Evolutionary conservation across 2,888 invertebrate genomes (phyloP).

Genomic region (Choristoneura rosaceana): DNA sequence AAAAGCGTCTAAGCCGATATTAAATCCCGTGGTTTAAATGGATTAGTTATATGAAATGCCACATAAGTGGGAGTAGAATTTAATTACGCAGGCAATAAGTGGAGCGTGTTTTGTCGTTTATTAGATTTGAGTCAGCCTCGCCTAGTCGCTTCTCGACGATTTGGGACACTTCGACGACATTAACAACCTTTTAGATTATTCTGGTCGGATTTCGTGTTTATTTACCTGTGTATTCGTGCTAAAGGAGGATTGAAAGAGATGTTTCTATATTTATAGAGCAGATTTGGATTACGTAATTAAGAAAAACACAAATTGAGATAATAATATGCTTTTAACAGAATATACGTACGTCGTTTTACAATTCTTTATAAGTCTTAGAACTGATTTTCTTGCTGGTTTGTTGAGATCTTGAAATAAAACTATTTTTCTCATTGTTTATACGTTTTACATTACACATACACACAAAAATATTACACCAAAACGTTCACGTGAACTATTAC

Average conservation of each 20-base stretch:
- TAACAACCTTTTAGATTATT: not conserved
- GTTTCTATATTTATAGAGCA: too few species aligned
- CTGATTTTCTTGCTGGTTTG: too few species aligned
- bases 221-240: not conserved
- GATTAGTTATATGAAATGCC: slow-evolving; percentile 22
- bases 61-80: slow-evolving; percentile 4
- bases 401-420: too few species aligned
- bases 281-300: too few species aligned
- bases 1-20: not conserved
- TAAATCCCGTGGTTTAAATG: slow-evolving; percentile 14
- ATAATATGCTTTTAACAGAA: too few species aligned
- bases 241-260: not conserved
- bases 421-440: too few species aligned
- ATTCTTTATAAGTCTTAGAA: too few species aligned
- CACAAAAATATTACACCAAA: too few species aligned
- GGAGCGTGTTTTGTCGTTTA: slow-evolving; percentile 9
- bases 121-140: not conserved
- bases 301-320: too few species aligned
- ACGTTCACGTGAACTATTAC: too few species aligned
- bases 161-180: not conserved
- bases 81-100: slow-evolving; percentile 19
- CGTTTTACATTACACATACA: too few species aligned
- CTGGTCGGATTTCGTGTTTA: not conserved
- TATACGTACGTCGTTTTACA: too few species aligned
- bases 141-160: not conserved